Evolutionary conservation across 2,113 vertebrate genomes (phyloP), one percentile per base, ranked within the genome.

Genomic region (Microtus pennsylvanicus): DNA sequence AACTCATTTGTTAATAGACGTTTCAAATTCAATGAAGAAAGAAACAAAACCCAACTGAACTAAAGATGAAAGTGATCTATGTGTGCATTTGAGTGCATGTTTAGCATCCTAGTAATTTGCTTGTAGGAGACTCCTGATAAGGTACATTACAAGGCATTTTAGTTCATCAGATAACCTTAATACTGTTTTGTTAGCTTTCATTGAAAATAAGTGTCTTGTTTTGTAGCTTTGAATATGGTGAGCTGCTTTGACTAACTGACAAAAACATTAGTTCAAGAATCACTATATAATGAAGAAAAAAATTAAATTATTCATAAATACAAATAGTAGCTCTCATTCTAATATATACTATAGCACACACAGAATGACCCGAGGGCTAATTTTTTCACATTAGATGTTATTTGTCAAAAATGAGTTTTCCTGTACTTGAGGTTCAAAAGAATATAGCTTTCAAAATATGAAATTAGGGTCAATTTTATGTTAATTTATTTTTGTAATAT

Each of bases 251-350:
- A 97, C 61, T 96, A 67, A 80, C 63, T 96, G 72, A 96, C 82
- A 97, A 65, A 97, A 97, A 90, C 4, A 5, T 95, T 97, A 93
- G n/a, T 61, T 94, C 61, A 72, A 65, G 80, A 85, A 65, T 98
- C 95, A 98, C 82, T 97, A 94, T 45, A 70, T 97, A 92, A 97
- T 96, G 97, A 95, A 89, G 26, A 21, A 93, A 98, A 96, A 96
- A 47, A 95, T 87, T 90, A 96, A 98, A 98, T 96, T 97, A 94
- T 86, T 96, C 3, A 0, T 75, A 92, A 97, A 96, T 96, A 97
- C 81, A 94, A 96, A 91, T 96, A 97, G 94, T 69, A 96, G 30
- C 7, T 92, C 87, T 96, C 45, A 97, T 95, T 97, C 94, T 87
- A 94, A 94, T 91, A 90, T 30, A 86, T 89, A 76, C 26, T 89